Evolutionary conservation across 1,140 invertebrate genomes (phyloP).

Genomic region (Goniozus legneri): DNA sequence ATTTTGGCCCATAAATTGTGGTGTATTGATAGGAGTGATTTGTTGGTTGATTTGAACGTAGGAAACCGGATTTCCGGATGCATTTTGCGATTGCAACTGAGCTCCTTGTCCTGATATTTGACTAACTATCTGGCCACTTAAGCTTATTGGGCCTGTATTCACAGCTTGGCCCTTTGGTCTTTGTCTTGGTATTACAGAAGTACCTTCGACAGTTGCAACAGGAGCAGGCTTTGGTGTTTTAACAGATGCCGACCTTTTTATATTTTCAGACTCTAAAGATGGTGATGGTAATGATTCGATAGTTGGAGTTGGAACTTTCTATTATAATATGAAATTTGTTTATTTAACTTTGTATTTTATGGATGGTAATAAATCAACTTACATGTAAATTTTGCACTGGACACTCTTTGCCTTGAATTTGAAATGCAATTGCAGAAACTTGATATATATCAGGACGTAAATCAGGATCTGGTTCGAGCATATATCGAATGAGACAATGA

Average conservation of each 20-base stretch:
- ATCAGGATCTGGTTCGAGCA: conserved; percentile 81
- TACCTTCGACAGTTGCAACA: conserved; percentile 62
- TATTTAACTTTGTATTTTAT: background rate
- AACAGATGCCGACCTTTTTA: conserved; percentile 58
- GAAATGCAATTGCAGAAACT: conserved; percentile 77
- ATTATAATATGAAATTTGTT: background rate
- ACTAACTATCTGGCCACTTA: conserved; percentile 48
- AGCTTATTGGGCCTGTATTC: conserved; percentile 46
- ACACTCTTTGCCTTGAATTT: conserved; percentile 69
- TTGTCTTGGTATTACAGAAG: conserved; percentile 81
- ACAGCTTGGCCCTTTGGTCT: conserved; percentile 69
- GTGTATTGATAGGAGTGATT: conserved; percentile 32
- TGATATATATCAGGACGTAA: conserved; percentile 86
- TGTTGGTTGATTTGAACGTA: conserved; percentile 38
- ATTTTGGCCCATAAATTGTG: conserved; percentile 25
- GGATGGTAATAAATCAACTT: conserved; percentile 36
- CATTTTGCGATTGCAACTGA: conserved; percentile 30
- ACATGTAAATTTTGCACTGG: conserved; percentile 83
- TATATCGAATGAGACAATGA: conserved; percentile 65
- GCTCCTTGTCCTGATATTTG: conserved; percentile 51
- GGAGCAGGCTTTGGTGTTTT: conserved; percentile 55
- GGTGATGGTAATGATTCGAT: conserved; percentile 65
- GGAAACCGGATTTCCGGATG: conserved; percentile 31
- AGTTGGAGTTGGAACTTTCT: conserved; percentile 66
- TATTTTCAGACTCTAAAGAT: conserved; percentile 62